Percentiles rank a stretch among this genome's conserved stretches.
These are phyloP conservation scores for Drosophila chauvacae DNA, from an alignment of 1,140 invertebrate species.

Conservation along the genomic window DNA sequence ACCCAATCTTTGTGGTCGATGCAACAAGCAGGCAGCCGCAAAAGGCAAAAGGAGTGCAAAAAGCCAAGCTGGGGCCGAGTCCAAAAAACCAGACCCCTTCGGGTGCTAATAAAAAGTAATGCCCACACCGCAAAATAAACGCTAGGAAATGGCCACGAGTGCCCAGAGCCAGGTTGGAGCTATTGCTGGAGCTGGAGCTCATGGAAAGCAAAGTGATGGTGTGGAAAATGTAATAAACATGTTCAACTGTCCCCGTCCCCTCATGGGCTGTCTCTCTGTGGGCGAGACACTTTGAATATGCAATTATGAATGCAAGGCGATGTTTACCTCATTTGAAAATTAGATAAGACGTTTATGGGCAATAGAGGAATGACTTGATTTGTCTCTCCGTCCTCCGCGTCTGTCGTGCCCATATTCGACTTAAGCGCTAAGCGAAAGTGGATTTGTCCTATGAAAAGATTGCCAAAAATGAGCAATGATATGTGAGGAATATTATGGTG, in stretches of 20 bases:
- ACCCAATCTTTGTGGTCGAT: conserved; percentile 66
- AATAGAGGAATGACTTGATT: conserved; percentile 68
- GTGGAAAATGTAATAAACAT: conserved; percentile 81
- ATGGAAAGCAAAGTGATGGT: conserved; percentile 64
- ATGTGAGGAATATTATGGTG: neutral
- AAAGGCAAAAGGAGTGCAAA: conserved; percentile 15
- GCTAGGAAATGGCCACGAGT: conserved; percentile 69
- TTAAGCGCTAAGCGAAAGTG: conserved; percentile 5
- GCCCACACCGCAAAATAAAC: conserved; percentile 72
- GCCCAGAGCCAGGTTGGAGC: conserved; percentile 4
- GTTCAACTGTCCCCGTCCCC: conserved; percentile 51
- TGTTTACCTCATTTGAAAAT: conserved; percentile 78
- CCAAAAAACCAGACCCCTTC: conserved; percentile 43
- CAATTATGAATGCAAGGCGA: conserved; percentile 76
- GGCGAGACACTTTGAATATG: conserved; percentile 75
- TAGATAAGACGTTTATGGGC: conserved; percentile 74
- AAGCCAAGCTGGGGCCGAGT: neutral
- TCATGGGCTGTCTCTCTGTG: conserved; percentile 29
- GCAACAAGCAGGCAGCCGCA: conserved; percentile 33
- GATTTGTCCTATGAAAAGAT: conserved; percentile 4
- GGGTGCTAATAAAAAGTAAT: conserved; percentile 79
- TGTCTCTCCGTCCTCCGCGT: conserved; percentile 17
- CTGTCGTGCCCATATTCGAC: neutral
- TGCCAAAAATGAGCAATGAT: neutral
- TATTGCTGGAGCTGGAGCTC: conserved; percentile 6